Base-by-base conservation (phyloP, 2,797 vertebrate genomes). In the Loriculus beryllinus region DNA sequence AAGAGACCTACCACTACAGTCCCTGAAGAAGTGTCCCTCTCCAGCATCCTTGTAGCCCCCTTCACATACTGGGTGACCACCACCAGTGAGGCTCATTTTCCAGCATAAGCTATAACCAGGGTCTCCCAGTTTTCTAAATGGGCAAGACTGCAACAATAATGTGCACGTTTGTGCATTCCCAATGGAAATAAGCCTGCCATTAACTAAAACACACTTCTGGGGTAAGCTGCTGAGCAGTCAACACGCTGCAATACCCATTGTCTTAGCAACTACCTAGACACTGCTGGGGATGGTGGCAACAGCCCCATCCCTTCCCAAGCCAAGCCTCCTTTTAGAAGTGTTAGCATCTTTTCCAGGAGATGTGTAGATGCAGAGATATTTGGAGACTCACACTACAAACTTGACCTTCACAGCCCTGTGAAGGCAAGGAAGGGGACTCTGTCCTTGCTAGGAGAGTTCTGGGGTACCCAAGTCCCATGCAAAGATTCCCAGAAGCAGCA, bases 381-480 rank as follows among this genome's bases (percentile, higher is more conserved):
- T 29, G 56, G 51, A 77, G 57, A 71, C 19, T 31, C 25, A 25
- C 3, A 1, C 23, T 11, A 59, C 9, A 40, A 70, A 43, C 16
- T 20, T 25, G 42, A 70, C 37, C 39, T 31, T 49, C 14, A 22
- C 18, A 25, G 33, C 49, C 45, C 19, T 43, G 7, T 1, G 3
- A 29, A 33, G n/a, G 23, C 39, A 39, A 37, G 14, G 23, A 71
- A 35, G 22, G 25, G 22, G 31, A 31, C 29, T 69, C 18, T 28
- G 14, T 26, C 43, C 49, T 21, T 48, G 25, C 31, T 70, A 39
- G 26, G 6, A 10, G 21, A 45, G 29, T 33, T 83, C 37, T 35
- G 51, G 20, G 64, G 11, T 15, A 35, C 23, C 9, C 2, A 2
- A 68, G 5, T 21, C 35, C 51, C 47, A 23, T 0, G 3, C 23